A percentile compares a stretch with the other conserved stretches of the same genome.
phyloP scores from a whole-genome alignment of 2,888 invertebrate species.

The Drosophila setosimentum region DNA sequence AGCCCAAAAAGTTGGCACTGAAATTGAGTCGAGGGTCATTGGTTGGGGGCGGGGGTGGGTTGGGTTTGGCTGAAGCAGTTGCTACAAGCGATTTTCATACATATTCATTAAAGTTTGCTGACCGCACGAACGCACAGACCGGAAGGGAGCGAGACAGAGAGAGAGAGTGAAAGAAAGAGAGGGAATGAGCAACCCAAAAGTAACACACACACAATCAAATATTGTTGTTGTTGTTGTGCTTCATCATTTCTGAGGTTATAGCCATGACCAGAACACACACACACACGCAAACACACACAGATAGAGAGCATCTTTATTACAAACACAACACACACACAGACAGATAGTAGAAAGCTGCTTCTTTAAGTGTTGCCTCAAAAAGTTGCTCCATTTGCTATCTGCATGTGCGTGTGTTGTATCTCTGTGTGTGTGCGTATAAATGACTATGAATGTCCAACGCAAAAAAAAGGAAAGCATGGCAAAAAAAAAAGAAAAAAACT shows the following conservation, averaged over 20 bases:
- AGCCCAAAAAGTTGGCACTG: slow-evolving; percentile 42
- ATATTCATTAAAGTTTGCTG: slow-evolving; percentile 80
- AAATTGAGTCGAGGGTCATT: slow-evolving; percentile 4
- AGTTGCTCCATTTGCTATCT: slow-evolving; percentile 60
- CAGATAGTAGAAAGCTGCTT: slow-evolving; percentile 40
- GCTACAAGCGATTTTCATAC: slow-evolving; percentile 76
- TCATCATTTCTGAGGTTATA: slow-evolving; percentile 79
- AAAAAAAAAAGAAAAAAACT: slow-evolving; percentile 29
- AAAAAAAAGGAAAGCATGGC: slow-evolving; percentile 15
- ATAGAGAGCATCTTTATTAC: slow-evolving; percentile 72
- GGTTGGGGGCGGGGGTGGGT: background rate
- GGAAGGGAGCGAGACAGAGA: background rate
- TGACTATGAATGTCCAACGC: slow-evolving; percentile 58
- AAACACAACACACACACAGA: slow-evolving; percentile 28
- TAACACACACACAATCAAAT: slow-evolving; percentile 39
- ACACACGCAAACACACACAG: slow-evolving; percentile 33
- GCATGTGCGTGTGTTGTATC: slow-evolving; percentile 44
- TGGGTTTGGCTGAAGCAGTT: slow-evolving; percentile 25
- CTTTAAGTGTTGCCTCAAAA: slow-evolving; percentile 72
- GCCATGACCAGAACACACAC: slow-evolving; percentile 48
- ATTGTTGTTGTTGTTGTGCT: slow-evolving; percentile 55
- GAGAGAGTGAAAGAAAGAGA: background rate
- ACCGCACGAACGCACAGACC: slow-evolving; percentile 66
- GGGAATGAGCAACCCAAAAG: slow-evolving; percentile 8
- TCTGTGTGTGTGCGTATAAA: slow-evolving; percentile 51